Evolutionary conservation across 2,113 vertebrate species (phyloP).

Genomic region (Diphyllodes magnificus): DNA sequence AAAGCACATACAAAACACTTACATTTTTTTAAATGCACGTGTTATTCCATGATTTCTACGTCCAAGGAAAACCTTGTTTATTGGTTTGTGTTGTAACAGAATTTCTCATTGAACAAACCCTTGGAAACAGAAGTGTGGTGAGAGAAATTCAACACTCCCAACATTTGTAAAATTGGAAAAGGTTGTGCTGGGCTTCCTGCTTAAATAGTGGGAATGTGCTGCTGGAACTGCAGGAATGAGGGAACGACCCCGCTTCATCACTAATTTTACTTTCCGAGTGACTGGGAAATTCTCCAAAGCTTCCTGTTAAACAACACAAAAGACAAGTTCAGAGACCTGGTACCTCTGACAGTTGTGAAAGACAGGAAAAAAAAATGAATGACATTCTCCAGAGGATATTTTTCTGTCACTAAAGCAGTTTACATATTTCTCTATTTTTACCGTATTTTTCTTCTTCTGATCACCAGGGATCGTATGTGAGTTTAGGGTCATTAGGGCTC

Average conservation of each 20-base stretch:
- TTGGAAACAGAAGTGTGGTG: neutral
- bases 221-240: neutral
- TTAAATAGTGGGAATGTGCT: neutral
- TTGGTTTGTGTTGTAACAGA: neutral
- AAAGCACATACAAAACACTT: neutral
- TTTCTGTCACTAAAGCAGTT: conserved; percentile 80
- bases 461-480: conserved; percentile 68
- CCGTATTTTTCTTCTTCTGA: conserved; percentile 59
- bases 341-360: conserved; percentile 68
- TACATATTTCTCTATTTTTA: conserved; percentile 71
- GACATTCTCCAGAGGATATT: conserved; percentile 73
- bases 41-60: neutral
- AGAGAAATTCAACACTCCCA: neutral
- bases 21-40: accelerated
- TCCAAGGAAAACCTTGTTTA: neutral
- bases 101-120: neutral
- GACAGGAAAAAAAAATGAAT: conserved; percentile 61
- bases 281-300: conserved; percentile 41
- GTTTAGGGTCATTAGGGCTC: conserved; percentile 70
- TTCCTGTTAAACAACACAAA: conserved; percentile 57
- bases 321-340: conserved; percentile 63
- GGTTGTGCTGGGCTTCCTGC: neutral
- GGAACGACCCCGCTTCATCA: neutral
- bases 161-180: neutral
- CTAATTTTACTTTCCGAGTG: conserved; percentile 50